Evolutionary conservation across 2,113 vertebrate genomes (phyloP).

Genomic region (Marmota flaviventris): DNA sequence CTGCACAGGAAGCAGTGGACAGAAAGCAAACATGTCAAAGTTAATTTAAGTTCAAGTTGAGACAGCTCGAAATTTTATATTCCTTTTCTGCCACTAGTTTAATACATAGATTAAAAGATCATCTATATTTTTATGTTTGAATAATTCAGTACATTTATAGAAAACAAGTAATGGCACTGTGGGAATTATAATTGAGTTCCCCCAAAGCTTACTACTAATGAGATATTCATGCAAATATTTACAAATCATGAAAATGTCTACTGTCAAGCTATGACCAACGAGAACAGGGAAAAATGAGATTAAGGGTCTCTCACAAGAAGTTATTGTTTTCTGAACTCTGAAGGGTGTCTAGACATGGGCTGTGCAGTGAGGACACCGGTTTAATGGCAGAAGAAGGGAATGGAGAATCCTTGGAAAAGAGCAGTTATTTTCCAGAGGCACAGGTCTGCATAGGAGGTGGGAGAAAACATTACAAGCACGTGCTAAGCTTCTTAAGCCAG

Average conservation of each 20-base stretch:
- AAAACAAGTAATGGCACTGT: neutral
- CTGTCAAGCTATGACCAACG: neutral
- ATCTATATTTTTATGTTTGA: neutral
- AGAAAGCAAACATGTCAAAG: neutral
- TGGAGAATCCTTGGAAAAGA: neutral
- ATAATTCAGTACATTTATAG: neutral
- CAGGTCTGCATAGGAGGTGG: neutral
- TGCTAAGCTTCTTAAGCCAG: neutral
- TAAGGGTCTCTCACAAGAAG: neutral
- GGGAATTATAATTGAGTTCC: neutral
- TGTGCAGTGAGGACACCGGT: neutral
- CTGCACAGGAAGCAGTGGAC: too few species aligned
- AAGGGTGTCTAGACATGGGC: too few species aligned
- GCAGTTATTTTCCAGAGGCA: neutral
- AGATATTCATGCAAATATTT: neutral
- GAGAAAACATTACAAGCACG: neutral
- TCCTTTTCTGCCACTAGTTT: neutral
- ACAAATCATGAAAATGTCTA: neutral
- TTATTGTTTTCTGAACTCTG: neutral
- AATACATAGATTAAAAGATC: neutral
- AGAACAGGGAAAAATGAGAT: neutral
- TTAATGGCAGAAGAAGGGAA: neutral
- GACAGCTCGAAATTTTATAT: slow-evolving; percentile 21
- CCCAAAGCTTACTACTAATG: neutral
- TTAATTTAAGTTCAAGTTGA: neutral